Conservation (phyloP, 30 jellyfish, hydroid and myxozoan species). For the Cassiopea xamachana region DNA sequence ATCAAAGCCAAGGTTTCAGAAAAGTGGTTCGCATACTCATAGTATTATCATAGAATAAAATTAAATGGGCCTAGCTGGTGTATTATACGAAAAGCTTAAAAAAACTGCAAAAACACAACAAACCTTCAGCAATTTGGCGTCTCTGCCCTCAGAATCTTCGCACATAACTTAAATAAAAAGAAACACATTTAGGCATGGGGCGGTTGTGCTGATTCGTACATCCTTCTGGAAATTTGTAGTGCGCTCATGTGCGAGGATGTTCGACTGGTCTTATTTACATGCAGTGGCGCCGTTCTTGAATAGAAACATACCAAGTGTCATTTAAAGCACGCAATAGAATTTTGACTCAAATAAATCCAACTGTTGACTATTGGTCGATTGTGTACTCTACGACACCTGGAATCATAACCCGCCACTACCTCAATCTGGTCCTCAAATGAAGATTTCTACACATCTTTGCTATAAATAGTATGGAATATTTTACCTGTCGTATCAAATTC, state of each 20-base stretch:
- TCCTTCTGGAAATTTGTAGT: constrained; percentile 16
- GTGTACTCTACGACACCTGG: constrained; percentile 59
- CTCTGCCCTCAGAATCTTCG: constrained; percentile 62
- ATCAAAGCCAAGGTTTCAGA: background rate
- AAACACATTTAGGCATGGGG: constrained; percentile 15
- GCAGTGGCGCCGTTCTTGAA: constrained; percentile 75
- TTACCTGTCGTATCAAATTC: constrained; percentile 7
- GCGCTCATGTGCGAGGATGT: constrained; percentile 71
- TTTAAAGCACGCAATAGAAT: constrained; percentile 74
- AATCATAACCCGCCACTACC: constrained; percentile 12
- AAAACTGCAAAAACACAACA: constrained; percentile 1
- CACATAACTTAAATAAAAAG: constrained; percentile 43
- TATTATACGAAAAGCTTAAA: background rate
- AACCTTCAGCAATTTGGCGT: constrained; percentile 34
- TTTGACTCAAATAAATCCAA: constrained; percentile 33
- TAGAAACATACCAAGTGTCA: constrained; percentile 74
- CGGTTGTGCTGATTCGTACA: constrained; percentile 19
- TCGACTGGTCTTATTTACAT: constrained; percentile 68
- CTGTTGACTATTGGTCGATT: constrained; percentile 62
- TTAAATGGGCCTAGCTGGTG: background rate
- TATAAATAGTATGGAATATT: background rate
- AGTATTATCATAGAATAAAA: background rate
- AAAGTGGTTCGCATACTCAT: background rate
- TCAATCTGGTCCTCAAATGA: background rate
- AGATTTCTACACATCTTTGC: background rate